Evolutionary conservation across 1,140 invertebrate species (phyloP).

Genomic region (Phthorimaea operculella): DNA sequence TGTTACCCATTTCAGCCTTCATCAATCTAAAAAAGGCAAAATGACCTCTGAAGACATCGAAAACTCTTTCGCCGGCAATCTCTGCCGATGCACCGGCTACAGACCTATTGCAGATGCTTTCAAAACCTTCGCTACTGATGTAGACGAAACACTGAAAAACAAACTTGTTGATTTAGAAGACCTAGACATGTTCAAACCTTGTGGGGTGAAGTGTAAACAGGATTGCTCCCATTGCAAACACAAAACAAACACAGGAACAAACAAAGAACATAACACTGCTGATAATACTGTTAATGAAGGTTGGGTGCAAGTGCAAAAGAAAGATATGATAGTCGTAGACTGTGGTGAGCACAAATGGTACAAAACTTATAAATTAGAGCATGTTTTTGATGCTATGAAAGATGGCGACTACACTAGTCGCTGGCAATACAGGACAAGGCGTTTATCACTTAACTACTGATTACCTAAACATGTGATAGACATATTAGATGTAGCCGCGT

Average conservation of each 20-base stretch:
- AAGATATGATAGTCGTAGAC: slow-evolving; percentile 26
- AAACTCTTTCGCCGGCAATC: slow-evolving; percentile 81
- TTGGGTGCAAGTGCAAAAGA: slow-evolving; percentile 29
- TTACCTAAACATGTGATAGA: slow-evolving; percentile 73
- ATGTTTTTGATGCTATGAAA: slow-evolving; percentile 41
- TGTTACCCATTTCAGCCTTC: slow-evolving; percentile 19
- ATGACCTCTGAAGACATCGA: slow-evolving; percentile 76
- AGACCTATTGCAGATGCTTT: slow-evolving; percentile 85
- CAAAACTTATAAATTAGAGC: slow-evolving; percentile 62
- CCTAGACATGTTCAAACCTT: slow-evolving; percentile 28
- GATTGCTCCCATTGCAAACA: slow-evolving; percentile 20
- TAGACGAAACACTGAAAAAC: slow-evolving; percentile 51
- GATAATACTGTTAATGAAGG: slow-evolving; percentile 2
- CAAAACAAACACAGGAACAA: slow-evolving; percentile 8
- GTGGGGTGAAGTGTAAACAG: slow-evolving; percentile 26
- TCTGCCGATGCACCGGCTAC: slow-evolving; percentile 90
- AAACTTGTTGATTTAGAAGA: slow-evolving; percentile 72
- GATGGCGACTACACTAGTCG: slow-evolving; percentile 32
- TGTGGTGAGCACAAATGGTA: slow-evolving; percentile 55
- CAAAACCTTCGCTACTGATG: slow-evolving; percentile 77
- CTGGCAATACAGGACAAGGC: slow-evolving; percentile 55
- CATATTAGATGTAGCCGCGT: slow-evolving; percentile 74
- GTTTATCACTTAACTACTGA: slow-evolving; percentile 44
- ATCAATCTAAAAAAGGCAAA: slow-evolving; percentile 47
- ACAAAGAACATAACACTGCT: background rate